Evolutionary conservation across 2,888 invertebrate genomes (phyloP).

Genomic region (Toxonevra muliebris): DNA sequence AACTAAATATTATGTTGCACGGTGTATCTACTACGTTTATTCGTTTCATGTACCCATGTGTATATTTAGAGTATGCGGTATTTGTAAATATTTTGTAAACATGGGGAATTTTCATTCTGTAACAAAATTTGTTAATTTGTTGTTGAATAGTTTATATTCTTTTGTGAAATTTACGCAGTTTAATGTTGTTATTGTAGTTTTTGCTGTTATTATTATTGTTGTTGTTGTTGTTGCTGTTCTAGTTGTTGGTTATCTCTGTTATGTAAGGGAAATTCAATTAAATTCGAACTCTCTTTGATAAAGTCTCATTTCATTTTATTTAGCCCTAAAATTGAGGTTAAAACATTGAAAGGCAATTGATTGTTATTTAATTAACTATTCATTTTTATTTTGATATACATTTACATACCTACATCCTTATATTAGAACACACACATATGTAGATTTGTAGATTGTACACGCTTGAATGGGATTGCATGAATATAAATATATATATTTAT

Average conservation of each 20-base stretch:
- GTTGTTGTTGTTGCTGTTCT: conserved; percentile 3
- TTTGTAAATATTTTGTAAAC: not conserved
- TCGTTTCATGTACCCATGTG: no score
- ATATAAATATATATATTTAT: no score
- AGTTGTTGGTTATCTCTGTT: conserved; percentile 2
- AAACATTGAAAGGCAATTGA: conserved; percentile 25
- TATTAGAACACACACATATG: not conserved
- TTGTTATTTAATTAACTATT: conserved; percentile 26
- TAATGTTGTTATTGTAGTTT: conserved; percentile 6
- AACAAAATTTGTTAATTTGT: not conserved
- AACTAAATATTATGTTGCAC: no score
- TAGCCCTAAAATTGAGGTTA: conserved; percentile 25
- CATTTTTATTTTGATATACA: not conserved
- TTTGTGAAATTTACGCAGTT: conserved; percentile 5
- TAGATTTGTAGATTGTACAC: no score
- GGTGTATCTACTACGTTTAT: no score
- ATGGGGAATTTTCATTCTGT: no score
- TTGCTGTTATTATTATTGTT: conserved; percentile 1
- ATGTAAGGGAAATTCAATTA: not conserved
- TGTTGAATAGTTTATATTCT: not conserved
- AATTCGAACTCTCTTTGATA: not conserved
- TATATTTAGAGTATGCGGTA: no score
- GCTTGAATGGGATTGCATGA: no score
- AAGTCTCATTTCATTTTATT: conserved; percentile 19
- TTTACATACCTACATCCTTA: not conserved